phyloP scores from a whole-genome alignment of 1,140 invertebrate genomes.

The Ridgeia piscesae region DNA sequence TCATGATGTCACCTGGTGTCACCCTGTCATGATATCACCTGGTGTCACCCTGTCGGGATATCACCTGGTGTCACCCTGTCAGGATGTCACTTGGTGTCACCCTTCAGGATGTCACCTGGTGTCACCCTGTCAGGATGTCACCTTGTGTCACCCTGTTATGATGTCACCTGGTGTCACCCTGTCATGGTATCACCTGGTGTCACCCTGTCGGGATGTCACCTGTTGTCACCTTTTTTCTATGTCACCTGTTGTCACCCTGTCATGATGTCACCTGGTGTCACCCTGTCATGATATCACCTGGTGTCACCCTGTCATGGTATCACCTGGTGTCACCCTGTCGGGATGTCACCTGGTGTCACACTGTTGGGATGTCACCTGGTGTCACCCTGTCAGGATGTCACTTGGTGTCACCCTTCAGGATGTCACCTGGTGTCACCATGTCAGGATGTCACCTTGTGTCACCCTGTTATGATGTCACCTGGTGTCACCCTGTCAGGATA shows the following conservation, averaged over 20 bases:
- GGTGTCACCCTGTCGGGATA: neutral
- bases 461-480: neutral
- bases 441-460: neutral
- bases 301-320: neutral
- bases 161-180: neutral
- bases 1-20: neutral
- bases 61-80: neutral
- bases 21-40: neutral
- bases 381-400: no score
- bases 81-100: neutral
- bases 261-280: neutral
- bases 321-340: no score
- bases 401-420: no score
- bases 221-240: neutral
- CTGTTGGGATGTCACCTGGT: no score
- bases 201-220: neutral
- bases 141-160: neutral
- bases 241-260: neutral
- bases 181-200: neutral
- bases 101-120: neutral
- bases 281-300: no score
- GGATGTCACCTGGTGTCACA: no score
- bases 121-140: neutral
- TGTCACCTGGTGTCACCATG: neutral
- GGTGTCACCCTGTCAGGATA: neutral